Conservation (phyloP, 2,113 vertebrate species). For the Morone saxatilis region DNA sequence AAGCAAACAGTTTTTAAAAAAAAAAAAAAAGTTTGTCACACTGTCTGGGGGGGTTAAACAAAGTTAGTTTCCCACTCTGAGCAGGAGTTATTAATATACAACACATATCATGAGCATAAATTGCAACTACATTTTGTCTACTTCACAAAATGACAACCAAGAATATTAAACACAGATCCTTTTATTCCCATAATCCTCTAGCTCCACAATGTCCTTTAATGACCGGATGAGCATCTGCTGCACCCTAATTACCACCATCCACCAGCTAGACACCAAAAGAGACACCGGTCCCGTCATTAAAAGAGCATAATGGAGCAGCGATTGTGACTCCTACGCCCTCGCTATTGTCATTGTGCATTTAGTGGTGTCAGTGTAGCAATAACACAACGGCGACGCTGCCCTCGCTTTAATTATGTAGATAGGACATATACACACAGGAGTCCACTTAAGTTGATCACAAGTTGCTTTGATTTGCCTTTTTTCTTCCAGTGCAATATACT, state of each 20-base stretch:
- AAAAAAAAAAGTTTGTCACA: slow-evolving; percentile 1
- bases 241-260: slow-evolving; percentile 27
- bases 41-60: background rate
- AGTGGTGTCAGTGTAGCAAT: slow-evolving; percentile 35
- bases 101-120: slow-evolving; percentile 45
- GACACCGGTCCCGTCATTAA: slow-evolving; percentile 39
- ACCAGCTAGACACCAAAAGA: slow-evolving; percentile 23
- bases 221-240: slow-evolving; percentile 37
- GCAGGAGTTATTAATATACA: slow-evolving; percentile 14
- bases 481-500: slow-evolving; percentile 54
- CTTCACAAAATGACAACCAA: background rate
- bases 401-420: slow-evolving; percentile 3
- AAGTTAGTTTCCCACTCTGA: slow-evolving; percentile 14
- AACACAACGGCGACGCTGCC: slow-evolving; percentile 25
- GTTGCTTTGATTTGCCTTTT: slow-evolving; percentile 47
- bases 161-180: slow-evolving; percentile 11
- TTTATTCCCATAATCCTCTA: slow-evolving; percentile 19
- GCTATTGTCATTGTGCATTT: slow-evolving; percentile 17
- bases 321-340: slow-evolving; percentile 23
- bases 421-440: background rate
- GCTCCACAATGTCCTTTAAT: slow-evolving; percentile 30
- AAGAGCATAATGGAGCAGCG: slow-evolving; percentile 32
- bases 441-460: slow-evolving; percentile 23
- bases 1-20: slow-evolving; percentile 4
- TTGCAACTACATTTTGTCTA: slow-evolving; percentile 1